Conservation (phyloP, 2,113 vertebrate genomes). For the Hirundichthys speculiger region DNA sequence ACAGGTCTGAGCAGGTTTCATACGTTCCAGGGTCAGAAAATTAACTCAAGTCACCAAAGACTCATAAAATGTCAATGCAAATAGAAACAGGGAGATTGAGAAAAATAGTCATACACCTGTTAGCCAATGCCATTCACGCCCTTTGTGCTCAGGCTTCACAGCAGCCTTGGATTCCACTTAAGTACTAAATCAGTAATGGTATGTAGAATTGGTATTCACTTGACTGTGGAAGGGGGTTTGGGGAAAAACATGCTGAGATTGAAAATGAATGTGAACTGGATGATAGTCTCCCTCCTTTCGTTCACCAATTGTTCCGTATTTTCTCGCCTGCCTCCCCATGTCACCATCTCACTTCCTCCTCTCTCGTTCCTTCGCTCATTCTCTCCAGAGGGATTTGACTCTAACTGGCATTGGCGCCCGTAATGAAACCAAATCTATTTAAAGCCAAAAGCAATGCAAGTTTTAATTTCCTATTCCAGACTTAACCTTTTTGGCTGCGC, state of each 20-base stretch:
- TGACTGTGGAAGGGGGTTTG: constrained; percentile 60
- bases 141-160: constrained; percentile 56
- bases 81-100: constrained; percentile 35
- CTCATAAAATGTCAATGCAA: constrained; percentile 37
- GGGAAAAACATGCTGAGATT: constrained; percentile 72
- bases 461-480: constrained; percentile 85
- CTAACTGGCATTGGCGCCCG: constrained; percentile 82
- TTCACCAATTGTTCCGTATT: constrained; percentile 56
- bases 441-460: constrained; percentile 84
- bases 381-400: constrained; percentile 80
- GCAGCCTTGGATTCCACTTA: constrained; percentile 63
- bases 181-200: constrained; percentile 70
- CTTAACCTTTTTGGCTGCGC: constrained; percentile 83
- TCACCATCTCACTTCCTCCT: constrained; percentile 56
- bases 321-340: constrained; percentile 50
- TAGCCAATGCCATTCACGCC: constrained; percentile 20
- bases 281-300: constrained; percentile 68
- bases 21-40: constrained; percentile 30
- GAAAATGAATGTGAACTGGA: constrained; percentile 78
- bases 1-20: constrained; percentile 7
- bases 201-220: constrained; percentile 72
- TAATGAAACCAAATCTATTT: constrained; percentile 87
- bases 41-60: constrained; percentile 35
- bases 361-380: constrained; percentile 53
- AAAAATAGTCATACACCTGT: constrained; percentile 58